A percentile compares a stretch with the other conserved stretches of the same genome.
These are phyloP conservation scores for Creontiades dilutus DNA, from an alignment of 2,888 invertebrate genomes.

Conservation along the genomic window DNA sequence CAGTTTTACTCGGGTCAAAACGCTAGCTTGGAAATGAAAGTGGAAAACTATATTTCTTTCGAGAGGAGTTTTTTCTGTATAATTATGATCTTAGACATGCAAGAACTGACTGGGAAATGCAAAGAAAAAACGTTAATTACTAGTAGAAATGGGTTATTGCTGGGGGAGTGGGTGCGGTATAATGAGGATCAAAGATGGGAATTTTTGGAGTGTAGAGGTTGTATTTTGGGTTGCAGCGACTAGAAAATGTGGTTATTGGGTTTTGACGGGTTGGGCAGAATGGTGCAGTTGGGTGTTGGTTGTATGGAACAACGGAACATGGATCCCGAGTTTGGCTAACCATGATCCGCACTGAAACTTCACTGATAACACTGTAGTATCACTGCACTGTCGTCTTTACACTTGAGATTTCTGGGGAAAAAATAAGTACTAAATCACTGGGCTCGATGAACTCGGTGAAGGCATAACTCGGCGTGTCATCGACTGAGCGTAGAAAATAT, in stretches of 20 bases:
- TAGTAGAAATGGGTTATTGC: too few relatives aligned
- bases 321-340: background rate
- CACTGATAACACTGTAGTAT: constrained; percentile 22
- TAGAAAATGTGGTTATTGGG: too few relatives aligned
- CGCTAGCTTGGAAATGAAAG: too few relatives aligned
- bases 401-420: background rate
- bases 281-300: background rate
- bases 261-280: background rate
- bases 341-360: background rate
- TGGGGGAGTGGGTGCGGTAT: too few relatives aligned
- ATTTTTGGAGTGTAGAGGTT: too few relatives aligned
- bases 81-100: too few relatives aligned
- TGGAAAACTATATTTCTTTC: too few relatives aligned
- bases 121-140: too few relatives aligned
- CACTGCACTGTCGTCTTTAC: background rate
- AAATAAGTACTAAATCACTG: background rate
- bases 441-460: background rate
- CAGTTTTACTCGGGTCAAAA: background rate
- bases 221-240: too few relatives aligned
- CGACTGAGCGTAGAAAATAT: background rate
- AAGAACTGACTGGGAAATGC: too few relatives aligned
- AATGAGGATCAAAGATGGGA: too few relatives aligned
- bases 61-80: too few relatives aligned
- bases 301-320: background rate
- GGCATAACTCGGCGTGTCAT: background rate